Conservation (phyloP, 2,888 invertebrate genomes). For the Achlya flavicornis region DNA sequence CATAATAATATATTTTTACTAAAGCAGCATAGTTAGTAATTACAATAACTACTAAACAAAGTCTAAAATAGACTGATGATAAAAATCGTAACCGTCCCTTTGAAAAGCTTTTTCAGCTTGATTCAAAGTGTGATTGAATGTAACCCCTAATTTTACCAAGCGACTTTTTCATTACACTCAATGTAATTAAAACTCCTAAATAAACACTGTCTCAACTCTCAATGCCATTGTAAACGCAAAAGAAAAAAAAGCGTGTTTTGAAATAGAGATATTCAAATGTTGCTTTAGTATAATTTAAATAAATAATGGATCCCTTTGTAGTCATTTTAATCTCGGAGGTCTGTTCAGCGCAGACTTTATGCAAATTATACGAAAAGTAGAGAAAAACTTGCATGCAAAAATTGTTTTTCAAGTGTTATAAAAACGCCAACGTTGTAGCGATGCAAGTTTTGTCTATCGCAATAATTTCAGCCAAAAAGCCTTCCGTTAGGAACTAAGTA, state of each 20-base stretch:
- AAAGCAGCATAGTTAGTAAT: too few species aligned
- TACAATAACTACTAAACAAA: too few species aligned
- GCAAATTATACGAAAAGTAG: conserved; percentile 38
- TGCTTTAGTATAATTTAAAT: conserved; percentile 15
- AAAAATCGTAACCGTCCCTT: too few species aligned
- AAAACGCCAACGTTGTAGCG: conserved; percentile 30
- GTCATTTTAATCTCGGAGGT: conserved; percentile 26
- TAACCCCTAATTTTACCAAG: neutral
- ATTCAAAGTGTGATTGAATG: neutral
- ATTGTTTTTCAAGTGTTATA: conserved; percentile 34
- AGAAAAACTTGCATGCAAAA: conserved; percentile 31
- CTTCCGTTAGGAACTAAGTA: conserved; percentile 9
- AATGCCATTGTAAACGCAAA: neutral
- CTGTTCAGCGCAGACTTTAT: conserved; percentile 33
- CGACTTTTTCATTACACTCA: neutral
- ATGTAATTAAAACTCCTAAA: conserved; percentile 1
- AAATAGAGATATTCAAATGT: conserved; percentile 9
- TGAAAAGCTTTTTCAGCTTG: neutral
- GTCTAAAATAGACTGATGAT: too few species aligned
- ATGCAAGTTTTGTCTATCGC: conserved; percentile 26
- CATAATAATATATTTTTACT: too few species aligned
- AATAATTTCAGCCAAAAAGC: conserved; percentile 30
- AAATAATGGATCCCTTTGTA: conserved; percentile 19
- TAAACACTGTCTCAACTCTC: neutral
- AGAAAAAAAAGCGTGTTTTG: neutral